Evolutionary conservation across 2,113 vertebrate species (phyloP), one percentile per base, ranked within the genome.

Genomic region (Neolamprologus kungweensis): DNA sequence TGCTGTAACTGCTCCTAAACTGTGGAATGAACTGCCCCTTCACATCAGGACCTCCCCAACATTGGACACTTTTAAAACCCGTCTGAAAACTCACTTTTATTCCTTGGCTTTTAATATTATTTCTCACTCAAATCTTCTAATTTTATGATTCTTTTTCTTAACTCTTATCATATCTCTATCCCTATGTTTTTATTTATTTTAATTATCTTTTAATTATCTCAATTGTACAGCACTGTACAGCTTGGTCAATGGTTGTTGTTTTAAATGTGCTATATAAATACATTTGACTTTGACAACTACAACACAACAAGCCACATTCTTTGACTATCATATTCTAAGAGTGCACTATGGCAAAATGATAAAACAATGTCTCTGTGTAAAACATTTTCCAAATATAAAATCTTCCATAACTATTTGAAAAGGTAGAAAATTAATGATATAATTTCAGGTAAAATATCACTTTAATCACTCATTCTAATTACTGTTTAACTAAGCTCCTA

Each of bases 401-500:
- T 28, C 4, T 75, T 47, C 40, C 9, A 75, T 75, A 26, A 81
- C 45, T 81, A 54, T 47, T 71, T 81, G 33, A 86, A 82, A 53
- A 45, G 37, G 57, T 35, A 21, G 26, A 90, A 86, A 84, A 91
- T 89, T 19, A 89, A 89, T 31, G 51, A 80, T 14, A 71, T 82
- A 50, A 90, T 92, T 85, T 90, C 10, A 23, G 35, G 80, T 85
- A 55, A 89, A 90, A 89, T 78, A 83, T 83, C 37, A 85, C 60
- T 28, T 19, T 83, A 85, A 92, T 86, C 21, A 88, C 33, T 89
- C 80, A 87, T 75, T 86, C 53, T 88, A 85, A 82, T 81, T 16
- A 31, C 60, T 60, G 65, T 86, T 85, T 89, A 87, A 88, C 79
- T 54, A 81, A 87, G 55, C 58, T 68, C 47, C 83, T 87, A 90